These are phyloP conservation scores for Axis porcinus DNA, from an alignment of 2,113 vertebrate species.

Conservation along the genomic window DNA sequence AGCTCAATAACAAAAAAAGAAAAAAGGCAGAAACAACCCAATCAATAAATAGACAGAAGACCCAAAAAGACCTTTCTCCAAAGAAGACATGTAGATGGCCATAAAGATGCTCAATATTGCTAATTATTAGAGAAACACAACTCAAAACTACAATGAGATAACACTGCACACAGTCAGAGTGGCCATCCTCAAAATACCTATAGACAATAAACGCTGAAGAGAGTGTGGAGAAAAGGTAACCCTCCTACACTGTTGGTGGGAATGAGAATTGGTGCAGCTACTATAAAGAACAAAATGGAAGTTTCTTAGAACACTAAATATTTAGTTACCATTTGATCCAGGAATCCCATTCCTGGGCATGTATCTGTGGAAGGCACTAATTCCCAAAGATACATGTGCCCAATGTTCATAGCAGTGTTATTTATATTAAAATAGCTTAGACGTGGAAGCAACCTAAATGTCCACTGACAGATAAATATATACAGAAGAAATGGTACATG, in stretches of 20 bases:
- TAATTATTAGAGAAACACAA: background rate
- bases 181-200: background rate
- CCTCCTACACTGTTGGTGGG: background rate
- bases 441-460: background rate
- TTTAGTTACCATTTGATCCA: background rate
- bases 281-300: background rate
- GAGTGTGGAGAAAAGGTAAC: background rate
- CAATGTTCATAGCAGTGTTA: background rate
- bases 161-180: background rate
- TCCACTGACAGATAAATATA: background rate
- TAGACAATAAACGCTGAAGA: background rate
- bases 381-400: fast-evolving
- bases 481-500: background rate
- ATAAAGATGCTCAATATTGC: background rate
- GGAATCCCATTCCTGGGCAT: background rate
- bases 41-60: background rate
- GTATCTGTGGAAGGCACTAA: background rate
- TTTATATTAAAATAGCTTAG: background rate
- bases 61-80: background rate
- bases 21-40: background rate
- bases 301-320: background rate
- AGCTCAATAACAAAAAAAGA: background rate
- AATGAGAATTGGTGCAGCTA: background rate
- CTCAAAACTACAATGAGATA: background rate
- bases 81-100: background rate